These are phyloP conservation scores for Amblyjoppa proteus DNA, from an alignment of 2,888 invertebrate species.

Conservation along the genomic window DNA sequence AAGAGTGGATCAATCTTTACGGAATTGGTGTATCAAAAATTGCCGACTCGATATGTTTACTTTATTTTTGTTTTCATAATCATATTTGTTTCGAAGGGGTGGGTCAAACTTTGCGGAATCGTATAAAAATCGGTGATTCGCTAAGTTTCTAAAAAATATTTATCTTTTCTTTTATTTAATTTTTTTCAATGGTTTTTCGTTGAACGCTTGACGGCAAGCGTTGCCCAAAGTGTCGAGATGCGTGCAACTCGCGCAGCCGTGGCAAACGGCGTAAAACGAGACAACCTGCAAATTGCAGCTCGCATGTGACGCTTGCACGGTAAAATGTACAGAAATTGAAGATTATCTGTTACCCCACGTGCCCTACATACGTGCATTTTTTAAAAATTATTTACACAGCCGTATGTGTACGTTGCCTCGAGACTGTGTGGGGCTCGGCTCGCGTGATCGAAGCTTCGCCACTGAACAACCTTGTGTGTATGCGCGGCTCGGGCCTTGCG, in stretches of 20 bases:
- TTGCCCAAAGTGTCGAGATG: background rate
- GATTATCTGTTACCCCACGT: conserved; percentile 25
- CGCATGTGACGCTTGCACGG: conserved; percentile 15
- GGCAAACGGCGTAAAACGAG: conserved; percentile 28
- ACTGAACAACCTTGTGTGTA: conserved; percentile 53
- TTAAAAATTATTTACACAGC: conserved; percentile 40
- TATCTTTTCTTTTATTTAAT: background rate
- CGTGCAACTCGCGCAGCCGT: background rate
- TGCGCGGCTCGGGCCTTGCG: conserved; percentile 23
- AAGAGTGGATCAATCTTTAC: background rate
- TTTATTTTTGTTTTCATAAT: no score
- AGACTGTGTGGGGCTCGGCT: conserved; percentile 6
- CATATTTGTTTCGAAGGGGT: no score
- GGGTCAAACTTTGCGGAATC: no score
- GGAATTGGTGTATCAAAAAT: background rate
- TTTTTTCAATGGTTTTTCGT: background rate
- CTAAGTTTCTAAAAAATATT: background rate
- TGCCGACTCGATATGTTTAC: no score
- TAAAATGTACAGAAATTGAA: conserved; percentile 15
- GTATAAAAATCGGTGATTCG: background rate
- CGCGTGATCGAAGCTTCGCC: conserved; percentile 64
- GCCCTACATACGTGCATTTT: background rate
- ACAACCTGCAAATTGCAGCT: conserved; percentile 54
- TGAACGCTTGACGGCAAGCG: background rate
- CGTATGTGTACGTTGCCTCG: conserved; percentile 20